Percentiles rank a stretch among this genome's conserved stretches.
Evolutionary conservation across 2,113 vertebrate species (phyloP).

Genomic region (Lynx canadensis): DNA sequence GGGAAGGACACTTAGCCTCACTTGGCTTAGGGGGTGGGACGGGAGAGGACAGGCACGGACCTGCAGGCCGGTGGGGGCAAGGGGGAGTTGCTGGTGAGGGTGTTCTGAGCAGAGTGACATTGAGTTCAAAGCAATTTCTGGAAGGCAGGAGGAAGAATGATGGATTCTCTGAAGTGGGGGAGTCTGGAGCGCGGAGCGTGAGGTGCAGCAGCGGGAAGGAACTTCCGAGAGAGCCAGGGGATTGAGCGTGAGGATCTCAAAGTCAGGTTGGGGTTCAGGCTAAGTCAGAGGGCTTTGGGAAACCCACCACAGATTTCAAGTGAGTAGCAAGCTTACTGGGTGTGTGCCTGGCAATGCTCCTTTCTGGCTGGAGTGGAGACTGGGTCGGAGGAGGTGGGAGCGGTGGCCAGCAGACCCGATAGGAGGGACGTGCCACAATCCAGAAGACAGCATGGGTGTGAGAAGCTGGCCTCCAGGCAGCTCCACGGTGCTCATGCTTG

Average conservation of each 20-base stretch:
- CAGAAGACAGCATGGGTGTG: neutral
- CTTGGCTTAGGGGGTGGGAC: too few species aligned
- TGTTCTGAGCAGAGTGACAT: neutral
- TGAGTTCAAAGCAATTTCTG: neutral
- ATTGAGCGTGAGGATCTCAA: neutral
- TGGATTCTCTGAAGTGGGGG: neutral
- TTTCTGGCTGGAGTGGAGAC: neutral
- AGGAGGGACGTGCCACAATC: neutral
- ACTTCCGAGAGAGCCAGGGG: neutral
- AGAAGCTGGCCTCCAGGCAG: neutral
- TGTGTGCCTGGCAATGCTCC: neutral
- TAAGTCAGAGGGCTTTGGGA: too few species aligned
- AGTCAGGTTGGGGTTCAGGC: too few species aligned
- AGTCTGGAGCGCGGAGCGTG: accelerated
- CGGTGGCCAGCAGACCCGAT: too few species aligned
- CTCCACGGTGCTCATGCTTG: neutral
- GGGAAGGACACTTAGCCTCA: neutral
- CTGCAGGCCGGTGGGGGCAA: neutral
- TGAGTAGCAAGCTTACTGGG: neutral
- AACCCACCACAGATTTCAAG: neutral
- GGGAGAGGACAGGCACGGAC: neutral
- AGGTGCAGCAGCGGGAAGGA: neutral
- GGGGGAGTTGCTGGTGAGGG: neutral
- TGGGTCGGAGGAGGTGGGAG: neutral
- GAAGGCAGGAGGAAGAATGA: neutral